A percentile compares a stretch with the other conserved stretches of the same genome.
Conservation (phyloP, 2,888 invertebrate species). For the Ophonus ardosiacus region DNA sequence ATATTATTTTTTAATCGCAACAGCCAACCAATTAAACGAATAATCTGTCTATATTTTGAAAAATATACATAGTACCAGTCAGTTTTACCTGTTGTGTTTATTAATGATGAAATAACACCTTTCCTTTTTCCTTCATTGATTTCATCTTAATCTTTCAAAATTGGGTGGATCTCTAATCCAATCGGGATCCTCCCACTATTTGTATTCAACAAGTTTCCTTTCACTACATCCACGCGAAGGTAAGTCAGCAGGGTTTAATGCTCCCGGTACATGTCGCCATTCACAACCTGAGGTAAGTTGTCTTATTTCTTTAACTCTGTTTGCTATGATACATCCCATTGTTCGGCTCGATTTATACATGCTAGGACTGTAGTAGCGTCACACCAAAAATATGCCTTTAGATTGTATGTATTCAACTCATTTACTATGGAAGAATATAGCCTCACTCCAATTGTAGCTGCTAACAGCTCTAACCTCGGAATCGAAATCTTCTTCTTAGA, state of each 20-base stretch:
- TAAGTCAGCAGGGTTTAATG: conserved; percentile 9
- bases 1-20: neutral
- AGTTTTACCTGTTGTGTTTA: neutral
- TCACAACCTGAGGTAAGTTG: neutral
- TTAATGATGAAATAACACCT: neutral
- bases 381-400: too few relatives aligned
- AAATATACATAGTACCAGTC: neutral
- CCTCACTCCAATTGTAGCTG: too few relatives aligned
- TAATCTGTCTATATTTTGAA: neutral
- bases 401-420: too few relatives aligned
- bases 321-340: too few relatives aligned
- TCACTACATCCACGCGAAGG: conserved; percentile 5
- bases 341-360: too few relatives aligned
- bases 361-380: too few relatives aligned
- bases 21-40: neutral
- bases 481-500: too few relatives aligned
- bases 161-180: neutral
- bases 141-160: neutral
- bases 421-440: too few relatives aligned
- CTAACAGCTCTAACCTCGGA: too few relatives aligned
- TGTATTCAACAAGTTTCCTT: neutral
- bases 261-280: neutral
- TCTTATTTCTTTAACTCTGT: too few relatives aligned
- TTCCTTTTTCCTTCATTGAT: neutral
- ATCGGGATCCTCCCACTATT: neutral